Evolutionary conservation across 2,113 vertebrate genomes (phyloP).

Genomic region (Bagarius yarrelli): DNA sequence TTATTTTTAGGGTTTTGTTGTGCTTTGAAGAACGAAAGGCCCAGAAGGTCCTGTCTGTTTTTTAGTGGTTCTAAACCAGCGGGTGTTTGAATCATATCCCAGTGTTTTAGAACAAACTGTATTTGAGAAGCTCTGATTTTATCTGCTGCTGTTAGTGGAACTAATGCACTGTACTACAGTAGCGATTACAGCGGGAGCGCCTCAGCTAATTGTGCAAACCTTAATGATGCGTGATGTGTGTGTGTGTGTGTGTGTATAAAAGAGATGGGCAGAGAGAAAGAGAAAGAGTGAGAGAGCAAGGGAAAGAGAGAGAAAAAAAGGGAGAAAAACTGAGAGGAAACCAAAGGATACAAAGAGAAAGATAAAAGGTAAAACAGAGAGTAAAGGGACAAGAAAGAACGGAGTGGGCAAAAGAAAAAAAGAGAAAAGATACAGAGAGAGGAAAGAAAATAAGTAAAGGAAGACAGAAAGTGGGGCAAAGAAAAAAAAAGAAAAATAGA

Average conservation of each 20-base stretch:
- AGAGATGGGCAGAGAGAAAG: background rate
- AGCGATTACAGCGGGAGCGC: constrained; percentile 11
- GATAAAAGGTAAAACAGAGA: background rate
- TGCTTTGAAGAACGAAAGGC: too few species aligned
- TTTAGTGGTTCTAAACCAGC: too few species aligned
- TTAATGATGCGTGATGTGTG: constrained; percentile 34
- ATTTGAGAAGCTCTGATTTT: constrained; percentile 3
- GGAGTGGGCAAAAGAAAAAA: too few species aligned
- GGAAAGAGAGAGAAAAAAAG: background rate
- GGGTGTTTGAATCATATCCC: background rate
- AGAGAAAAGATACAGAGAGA: too few species aligned
- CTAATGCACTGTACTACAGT: constrained; percentile 2
- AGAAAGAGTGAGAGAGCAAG: background rate
- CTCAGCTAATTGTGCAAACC: constrained; percentile 25
- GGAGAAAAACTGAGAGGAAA: background rate
- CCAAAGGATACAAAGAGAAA: background rate
- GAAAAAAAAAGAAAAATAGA: background rate
- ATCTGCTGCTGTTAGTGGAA: constrained; percentile 22
- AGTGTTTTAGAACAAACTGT: constrained; percentile 8
- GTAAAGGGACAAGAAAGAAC: too few species aligned
- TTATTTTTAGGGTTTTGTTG: too few species aligned
- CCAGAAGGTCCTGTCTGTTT: too few species aligned
- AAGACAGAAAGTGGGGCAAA: too few species aligned
- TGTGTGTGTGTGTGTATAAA: background rate
- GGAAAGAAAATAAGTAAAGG: too few species aligned